Conservation (phyloP, 2,888 invertebrate genomes). For the Synanthedon vespiformis region DNA sequence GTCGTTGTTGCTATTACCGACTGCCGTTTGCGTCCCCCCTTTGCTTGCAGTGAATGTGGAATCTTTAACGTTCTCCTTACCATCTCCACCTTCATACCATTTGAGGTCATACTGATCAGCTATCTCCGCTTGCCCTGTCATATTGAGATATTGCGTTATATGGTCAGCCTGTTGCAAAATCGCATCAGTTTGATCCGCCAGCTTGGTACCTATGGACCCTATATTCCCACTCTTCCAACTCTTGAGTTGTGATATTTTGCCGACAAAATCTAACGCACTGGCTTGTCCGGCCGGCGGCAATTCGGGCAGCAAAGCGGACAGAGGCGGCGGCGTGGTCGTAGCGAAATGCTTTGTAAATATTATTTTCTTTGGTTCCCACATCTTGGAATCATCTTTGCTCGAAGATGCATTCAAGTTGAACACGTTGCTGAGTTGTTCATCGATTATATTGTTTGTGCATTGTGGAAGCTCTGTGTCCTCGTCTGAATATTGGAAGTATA, state of each 20-base stretch:
- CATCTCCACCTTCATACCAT: constrained; percentile 56
- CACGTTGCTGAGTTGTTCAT: constrained; percentile 66
- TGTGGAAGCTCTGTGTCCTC: constrained; percentile 70
- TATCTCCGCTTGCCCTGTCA: constrained; percentile 61
- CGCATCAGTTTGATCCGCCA: constrained; percentile 55
- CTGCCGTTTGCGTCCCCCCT: constrained; percentile 44
- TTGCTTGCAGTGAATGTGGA: constrained; percentile 43
- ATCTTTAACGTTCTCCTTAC: constrained; percentile 49
- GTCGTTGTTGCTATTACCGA: constrained; percentile 54
- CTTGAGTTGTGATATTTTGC: constrained; percentile 54
- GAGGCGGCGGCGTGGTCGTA: constrained; percentile 39
- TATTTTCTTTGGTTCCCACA: constrained; percentile 50
- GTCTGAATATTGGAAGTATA: constrained; percentile 70
- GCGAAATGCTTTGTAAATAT: constrained; percentile 51
- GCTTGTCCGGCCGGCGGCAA: constrained; percentile 45
- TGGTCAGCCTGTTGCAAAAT: constrained; percentile 42
- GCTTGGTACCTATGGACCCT: constrained; percentile 52
- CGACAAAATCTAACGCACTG: constrained; percentile 53
- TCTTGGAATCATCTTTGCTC: constrained; percentile 55
- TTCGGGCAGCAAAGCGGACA: constrained; percentile 42
- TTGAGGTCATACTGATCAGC: constrained; percentile 44
- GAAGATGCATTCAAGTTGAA: constrained; percentile 63
- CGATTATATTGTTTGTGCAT: constrained; percentile 49
- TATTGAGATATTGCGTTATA: constrained; percentile 50
- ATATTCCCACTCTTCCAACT: constrained; percentile 55